These are phyloP conservation scores for Yponomeuta plumbellus DNA, from an alignment of 2,888 invertebrate species.

Conservation along the genomic window DNA sequence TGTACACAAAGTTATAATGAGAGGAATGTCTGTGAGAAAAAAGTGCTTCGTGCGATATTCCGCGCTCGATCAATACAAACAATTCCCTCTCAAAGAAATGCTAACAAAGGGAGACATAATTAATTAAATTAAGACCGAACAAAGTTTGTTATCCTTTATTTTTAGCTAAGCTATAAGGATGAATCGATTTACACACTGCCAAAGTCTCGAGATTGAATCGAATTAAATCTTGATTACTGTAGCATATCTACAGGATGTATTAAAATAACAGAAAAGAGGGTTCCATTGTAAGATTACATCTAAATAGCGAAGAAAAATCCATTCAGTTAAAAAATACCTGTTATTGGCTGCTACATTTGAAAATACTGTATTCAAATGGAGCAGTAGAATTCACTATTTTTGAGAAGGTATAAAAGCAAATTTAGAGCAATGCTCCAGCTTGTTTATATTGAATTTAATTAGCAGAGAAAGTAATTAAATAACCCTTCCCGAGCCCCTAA, in stretches of 20 bases:
- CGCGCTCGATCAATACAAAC: background rate
- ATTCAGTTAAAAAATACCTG: too few relatives aligned
- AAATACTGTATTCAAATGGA: too few relatives aligned
- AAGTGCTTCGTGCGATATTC: background rate
- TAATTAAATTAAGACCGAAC: slow-evolving; percentile 55
- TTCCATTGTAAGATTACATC: too few relatives aligned
- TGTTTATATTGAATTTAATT: background rate
- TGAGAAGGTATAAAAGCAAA: too few relatives aligned
- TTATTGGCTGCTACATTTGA: too few relatives aligned
- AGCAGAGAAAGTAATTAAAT: background rate
- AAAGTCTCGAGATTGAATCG: background rate
- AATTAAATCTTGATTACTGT: background rate
- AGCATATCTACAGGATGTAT: background rate
- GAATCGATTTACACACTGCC: slow-evolving; percentile 1
- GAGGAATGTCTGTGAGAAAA: slow-evolving; percentile 9
- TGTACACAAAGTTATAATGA: slow-evolving; percentile 19
- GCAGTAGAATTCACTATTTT: too few relatives aligned
- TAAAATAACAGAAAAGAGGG: too few relatives aligned
- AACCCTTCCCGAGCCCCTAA: background rate
- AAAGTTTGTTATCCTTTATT: slow-evolving; percentile 49
- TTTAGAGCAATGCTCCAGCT: too few relatives aligned
- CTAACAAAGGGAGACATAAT: slow-evolving; percentile 39
- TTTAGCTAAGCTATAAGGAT: slow-evolving; percentile 31
- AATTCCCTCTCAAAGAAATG: slow-evolving; percentile 4
- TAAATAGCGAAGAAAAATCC: too few relatives aligned